These are phyloP conservation scores for Heterodera filipjevi DNA, from an alignment of 2,888 invertebrate species.

Conservation along the genomic window DNA sequence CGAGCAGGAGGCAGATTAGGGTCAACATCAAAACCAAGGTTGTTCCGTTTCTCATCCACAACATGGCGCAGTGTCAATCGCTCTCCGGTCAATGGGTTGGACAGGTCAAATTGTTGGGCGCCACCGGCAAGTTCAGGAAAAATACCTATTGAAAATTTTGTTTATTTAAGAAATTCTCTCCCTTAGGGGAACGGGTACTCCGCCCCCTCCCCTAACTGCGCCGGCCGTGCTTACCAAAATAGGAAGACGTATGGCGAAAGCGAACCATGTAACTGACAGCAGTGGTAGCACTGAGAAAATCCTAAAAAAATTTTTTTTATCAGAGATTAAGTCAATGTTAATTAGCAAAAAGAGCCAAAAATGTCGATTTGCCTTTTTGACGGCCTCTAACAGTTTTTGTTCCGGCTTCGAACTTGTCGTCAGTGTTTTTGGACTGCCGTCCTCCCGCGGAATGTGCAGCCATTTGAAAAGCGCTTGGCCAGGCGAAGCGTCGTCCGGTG, in stretches of 20 bases:
- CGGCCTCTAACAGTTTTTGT: not conserved
- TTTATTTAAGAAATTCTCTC: too few species aligned
- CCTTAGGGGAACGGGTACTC: too few species aligned
- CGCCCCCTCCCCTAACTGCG: too few species aligned
- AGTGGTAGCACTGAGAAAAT: not conserved
- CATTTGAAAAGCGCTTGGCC: not conserved
- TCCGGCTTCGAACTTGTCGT: not conserved
- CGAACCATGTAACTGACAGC: not conserved
- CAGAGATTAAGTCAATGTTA: too few species aligned
- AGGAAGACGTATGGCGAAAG: not conserved
- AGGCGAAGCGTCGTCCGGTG: not conserved
- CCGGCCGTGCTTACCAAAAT: too few species aligned
- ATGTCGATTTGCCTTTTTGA: not conserved
- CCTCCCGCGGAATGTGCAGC: not conserved
- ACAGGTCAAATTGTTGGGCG: not conserved
- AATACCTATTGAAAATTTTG: too few species aligned
- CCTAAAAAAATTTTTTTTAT: not conserved
- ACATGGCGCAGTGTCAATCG: not conserved
- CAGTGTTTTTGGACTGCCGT: not conserved
- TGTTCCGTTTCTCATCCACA: too few species aligned
- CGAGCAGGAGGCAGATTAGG: too few species aligned
- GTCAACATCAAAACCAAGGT: too few species aligned
- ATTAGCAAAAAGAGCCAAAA: too few species aligned
- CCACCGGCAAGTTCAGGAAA: too few species aligned
- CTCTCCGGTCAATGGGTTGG: not conserved